phyloP scores from a whole-genome alignment of 2,888 invertebrate genomes.

The Cordilura impudica region DNA sequence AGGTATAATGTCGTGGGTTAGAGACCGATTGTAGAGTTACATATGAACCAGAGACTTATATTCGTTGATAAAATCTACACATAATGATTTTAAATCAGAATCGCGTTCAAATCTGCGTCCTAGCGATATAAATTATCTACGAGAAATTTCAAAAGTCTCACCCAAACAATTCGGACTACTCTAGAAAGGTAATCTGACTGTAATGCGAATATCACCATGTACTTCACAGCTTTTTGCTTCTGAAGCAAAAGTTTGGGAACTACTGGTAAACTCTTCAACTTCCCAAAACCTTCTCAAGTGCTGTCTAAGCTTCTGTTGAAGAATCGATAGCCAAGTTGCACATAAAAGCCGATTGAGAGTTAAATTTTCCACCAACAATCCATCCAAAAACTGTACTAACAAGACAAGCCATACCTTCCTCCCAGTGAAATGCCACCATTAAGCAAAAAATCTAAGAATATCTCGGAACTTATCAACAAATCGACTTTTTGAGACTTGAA shows the following conservation, averaged over 20 bases:
- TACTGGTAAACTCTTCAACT: conserved; percentile 4
- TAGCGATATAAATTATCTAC: conserved; percentile 13
- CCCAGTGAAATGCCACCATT: too few relatives aligned
- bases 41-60: conserved; percentile 33
- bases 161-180: too few relatives aligned
- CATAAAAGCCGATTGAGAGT: background rate
- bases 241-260: background rate
- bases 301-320: background rate
- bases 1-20: too few relatives aligned
- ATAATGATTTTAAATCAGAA: conserved; percentile 16
- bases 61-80: conserved; percentile 31
- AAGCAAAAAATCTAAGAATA: background rate
- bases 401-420: background rate
- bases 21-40: background rate
- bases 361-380: conserved; percentile 17
- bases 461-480: background rate
- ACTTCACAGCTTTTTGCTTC: conserved; percentile 28
- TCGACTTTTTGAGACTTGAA: too few relatives aligned
- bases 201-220: too few relatives aligned
- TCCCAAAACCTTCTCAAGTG: conserved; percentile 35
- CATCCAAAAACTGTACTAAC: background rate
- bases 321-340: conserved; percentile 6
- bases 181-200: too few relatives aligned
- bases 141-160: too few relatives aligned
- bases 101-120: conserved; percentile 35